Percentiles rank a stretch among this genome's conserved stretches.
Conservation (phyloP, 2,113 vertebrate species). For the Oreochromis spilurus region DNA sequence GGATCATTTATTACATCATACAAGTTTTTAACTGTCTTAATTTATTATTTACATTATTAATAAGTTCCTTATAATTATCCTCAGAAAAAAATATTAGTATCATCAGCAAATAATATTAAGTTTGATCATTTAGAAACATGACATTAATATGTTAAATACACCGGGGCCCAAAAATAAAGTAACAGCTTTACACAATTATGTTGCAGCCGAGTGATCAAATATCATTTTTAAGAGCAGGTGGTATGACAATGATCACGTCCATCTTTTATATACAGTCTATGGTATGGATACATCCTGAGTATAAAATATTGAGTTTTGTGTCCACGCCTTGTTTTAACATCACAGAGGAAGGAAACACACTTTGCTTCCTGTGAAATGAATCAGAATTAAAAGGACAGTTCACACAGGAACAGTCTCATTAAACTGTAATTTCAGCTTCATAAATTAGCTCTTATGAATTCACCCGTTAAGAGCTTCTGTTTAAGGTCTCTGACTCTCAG, state of each 20-base stretch:
- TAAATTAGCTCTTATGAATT: not conserved
- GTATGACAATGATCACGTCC: not conserved
- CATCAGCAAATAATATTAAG: not conserved
- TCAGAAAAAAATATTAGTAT: not conserved
- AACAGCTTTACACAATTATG: rapidly evolving
- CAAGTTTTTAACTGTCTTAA: not conserved
- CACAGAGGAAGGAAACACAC: not conserved
- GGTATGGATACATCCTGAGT: not conserved
- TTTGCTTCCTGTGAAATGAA: not conserved
- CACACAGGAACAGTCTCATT: not conserved
- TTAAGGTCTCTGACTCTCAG: too few species aligned
- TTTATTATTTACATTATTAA: not conserved
- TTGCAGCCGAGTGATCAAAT: not conserved
- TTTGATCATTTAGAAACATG: not conserved
- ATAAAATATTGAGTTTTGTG: not conserved
- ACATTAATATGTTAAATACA: not conserved
- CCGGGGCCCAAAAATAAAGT: not conserved
- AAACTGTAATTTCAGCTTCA: not conserved
- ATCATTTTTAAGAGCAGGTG: not conserved
- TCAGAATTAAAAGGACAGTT: not conserved
- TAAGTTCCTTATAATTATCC: not conserved
- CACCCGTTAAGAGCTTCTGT: not conserved
- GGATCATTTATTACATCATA: not conserved
- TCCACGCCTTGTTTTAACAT: not conserved
- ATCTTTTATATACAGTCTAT: not conserved